Percentiles rank a stretch among this genome's conserved stretches.
phyloP scores from a whole-genome alignment of 2,888 invertebrate genomes.

The Drosophila eohydei region DNA sequence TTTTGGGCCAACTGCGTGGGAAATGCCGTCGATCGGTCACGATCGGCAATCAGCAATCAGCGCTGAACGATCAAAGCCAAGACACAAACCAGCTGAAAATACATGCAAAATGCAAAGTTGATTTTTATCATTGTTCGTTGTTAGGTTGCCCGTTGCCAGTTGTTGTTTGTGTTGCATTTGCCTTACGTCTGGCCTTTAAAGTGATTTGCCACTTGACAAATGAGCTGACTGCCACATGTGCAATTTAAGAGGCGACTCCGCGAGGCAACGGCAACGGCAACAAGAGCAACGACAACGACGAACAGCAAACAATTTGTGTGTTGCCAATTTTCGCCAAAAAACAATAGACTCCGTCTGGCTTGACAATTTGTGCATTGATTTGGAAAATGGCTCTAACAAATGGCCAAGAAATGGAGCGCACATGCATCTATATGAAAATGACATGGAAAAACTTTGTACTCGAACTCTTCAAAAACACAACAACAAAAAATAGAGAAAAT shows the following conservation, averaged over 20 bases:
- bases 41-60: slow-evolving; percentile 54
- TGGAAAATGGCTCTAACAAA: slow-evolving; percentile 69
- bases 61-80: slow-evolving; percentile 35
- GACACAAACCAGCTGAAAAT: slow-evolving; percentile 45
- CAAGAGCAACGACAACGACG: slow-evolving; percentile 21
- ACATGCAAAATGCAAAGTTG: slow-evolving; percentile 73
- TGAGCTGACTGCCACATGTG: slow-evolving; percentile 78
- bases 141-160: slow-evolving; percentile 9
- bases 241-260: slow-evolving; percentile 69
- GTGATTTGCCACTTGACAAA: slow-evolving; percentile 79
- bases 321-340: slow-evolving; percentile 62
- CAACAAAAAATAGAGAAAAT: slow-evolving; percentile 29
- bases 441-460: slow-evolving; percentile 40
- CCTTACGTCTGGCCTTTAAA: slow-evolving; percentile 55
- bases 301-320: slow-evolving; percentile 58
- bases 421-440: slow-evolving; percentile 41
- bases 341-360: slow-evolving; percentile 41
- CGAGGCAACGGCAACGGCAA: slow-evolving; percentile 30
- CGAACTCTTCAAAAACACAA: slow-evolving; percentile 16
- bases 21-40: slow-evolving; percentile 77
- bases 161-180: slow-evolving; percentile 32
- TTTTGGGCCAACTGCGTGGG: slow-evolving; percentile 63
- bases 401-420: slow-evolving; percentile 62
- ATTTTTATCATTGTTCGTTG: slow-evolving; percentile 60
- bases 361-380: slow-evolving; percentile 81